phyloP scores from a whole-genome alignment of 2,888 invertebrate species.

The Aphidoletes aphidimyza region DNA sequence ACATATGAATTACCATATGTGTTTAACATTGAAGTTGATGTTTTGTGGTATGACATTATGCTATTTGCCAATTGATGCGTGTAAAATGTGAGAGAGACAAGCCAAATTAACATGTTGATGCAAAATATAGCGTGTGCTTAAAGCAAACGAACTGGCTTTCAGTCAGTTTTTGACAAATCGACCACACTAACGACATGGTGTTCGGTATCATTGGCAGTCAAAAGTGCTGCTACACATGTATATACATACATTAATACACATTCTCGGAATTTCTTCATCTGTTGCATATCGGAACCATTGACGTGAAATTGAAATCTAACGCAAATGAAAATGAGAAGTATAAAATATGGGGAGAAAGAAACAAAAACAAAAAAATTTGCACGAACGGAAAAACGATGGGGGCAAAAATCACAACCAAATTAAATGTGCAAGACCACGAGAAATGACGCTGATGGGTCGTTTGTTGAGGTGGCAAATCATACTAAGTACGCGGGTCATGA shows the following conservation, averaged over 20 bases:
- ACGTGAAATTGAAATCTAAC: background rate
- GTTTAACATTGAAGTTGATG: too few relatives aligned
- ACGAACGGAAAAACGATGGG: background rate
- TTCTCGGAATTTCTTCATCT: background rate
- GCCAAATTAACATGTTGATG: background rate
- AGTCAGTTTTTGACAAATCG: background rate
- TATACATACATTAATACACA: background rate
- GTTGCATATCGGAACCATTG: slow-evolving; percentile 1
- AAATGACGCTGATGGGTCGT: background rate
- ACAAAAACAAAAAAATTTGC: too few relatives aligned
- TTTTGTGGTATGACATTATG: too few relatives aligned
- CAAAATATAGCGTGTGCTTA: background rate
- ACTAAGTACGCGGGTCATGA: background rate
- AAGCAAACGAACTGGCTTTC: background rate
- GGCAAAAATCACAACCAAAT: background rate
- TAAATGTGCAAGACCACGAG: background rate
- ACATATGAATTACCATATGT: too few relatives aligned
- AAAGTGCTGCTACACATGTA: too few relatives aligned
- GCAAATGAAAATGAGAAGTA: background rate
- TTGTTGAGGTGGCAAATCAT: background rate
- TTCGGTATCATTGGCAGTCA: too few relatives aligned
- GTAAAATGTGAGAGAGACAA: background rate
- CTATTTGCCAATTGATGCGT: slow-evolving; percentile 41
- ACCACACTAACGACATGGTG: background rate
- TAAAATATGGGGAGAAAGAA: background rate